Base-by-base conservation (phyloP, 2,797 vertebrate genomes). In the Falco rusticolus region DNA sequence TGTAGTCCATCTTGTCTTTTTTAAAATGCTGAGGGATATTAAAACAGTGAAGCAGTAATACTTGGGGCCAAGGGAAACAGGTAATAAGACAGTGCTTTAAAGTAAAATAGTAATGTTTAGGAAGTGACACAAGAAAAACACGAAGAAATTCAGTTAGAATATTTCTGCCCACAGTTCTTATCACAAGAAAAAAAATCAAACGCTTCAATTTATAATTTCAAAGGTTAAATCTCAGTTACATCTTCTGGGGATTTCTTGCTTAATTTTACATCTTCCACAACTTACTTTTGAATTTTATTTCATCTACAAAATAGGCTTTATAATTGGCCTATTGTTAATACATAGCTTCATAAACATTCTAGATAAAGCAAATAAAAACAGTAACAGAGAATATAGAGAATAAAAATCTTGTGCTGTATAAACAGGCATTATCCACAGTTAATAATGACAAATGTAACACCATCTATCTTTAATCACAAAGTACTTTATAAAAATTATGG, bases 21-120 rank as follows among this genome's bases (percentile, higher is more conserved):
- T 93, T 87, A 57, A 97, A 97, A 95, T 74, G 95, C 76, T 97
- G 83, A 96, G 33, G 75, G 91, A 94, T 94, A 87, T 93, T 95
- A 87, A 97, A 97, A 65, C 56, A 96, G 80, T 87, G 89, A 91
- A 96, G 92, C 65, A 96, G 47, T 50, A 92, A 92, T 70, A 94
- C 83, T 45, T 91, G 61, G 85, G 93, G 78, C 41, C 8, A 12
- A 69, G 61, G 22, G 54, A 86, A 91, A 91, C 13, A 86, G 79
- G 87, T 79, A 87, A 57, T 76, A 88, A 41, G 77, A 33, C 31
- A 95, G 24, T 51, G 50, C 17, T 94, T 91, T 93, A 95, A 95
- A 82, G 53, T 70, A 82, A 78, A 87, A 96, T 82, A 16, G 61
- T 48, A 59, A 82, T 26, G 47, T 34, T 84, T 69, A 93, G 78